Conservation (phyloP, 2,888 invertebrate species). For the Muschampia staudingeri region DNA sequence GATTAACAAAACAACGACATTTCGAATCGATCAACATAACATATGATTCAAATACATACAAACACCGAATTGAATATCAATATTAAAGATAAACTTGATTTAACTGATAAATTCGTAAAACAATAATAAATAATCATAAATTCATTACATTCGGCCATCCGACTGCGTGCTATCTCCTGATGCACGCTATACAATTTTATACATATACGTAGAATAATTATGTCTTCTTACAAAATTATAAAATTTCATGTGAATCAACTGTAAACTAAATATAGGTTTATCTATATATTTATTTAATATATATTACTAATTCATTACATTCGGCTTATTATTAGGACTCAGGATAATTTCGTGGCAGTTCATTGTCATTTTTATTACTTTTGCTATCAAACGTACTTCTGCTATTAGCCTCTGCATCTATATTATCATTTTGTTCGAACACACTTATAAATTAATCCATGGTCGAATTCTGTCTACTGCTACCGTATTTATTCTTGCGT, state of each 20-base stretch:
- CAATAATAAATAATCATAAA: too few species aligned
- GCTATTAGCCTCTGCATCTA: neutral
- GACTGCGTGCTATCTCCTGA: slow-evolving; percentile 27
- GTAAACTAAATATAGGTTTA: neutral
- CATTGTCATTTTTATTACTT: slow-evolving; percentile 8
- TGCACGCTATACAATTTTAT: slow-evolving; percentile 29
- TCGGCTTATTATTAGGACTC: neutral
- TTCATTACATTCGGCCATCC: too few species aligned
- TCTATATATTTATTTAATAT: too few species aligned
- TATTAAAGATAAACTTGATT: too few species aligned
- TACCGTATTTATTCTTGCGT: slow-evolving; percentile 40
- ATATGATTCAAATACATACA: too few species aligned
- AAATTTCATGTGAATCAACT: neutral
- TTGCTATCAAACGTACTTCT: slow-evolving; percentile 1
- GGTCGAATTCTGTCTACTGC: slow-evolving; percentile 61
- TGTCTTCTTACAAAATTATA: neutral
- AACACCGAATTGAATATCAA: too few species aligned
- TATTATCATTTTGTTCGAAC: neutral
- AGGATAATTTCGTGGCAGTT: neutral
- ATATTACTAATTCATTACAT: neutral
- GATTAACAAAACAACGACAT: too few species aligned
- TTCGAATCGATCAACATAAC: too few species aligned
- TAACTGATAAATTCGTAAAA: too few species aligned
- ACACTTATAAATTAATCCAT: slow-evolving; percentile 50
- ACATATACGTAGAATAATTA: neutral